phyloP scores from a whole-genome alignment of 2,888 invertebrate genomes.

The Drosophila leonis region DNA sequence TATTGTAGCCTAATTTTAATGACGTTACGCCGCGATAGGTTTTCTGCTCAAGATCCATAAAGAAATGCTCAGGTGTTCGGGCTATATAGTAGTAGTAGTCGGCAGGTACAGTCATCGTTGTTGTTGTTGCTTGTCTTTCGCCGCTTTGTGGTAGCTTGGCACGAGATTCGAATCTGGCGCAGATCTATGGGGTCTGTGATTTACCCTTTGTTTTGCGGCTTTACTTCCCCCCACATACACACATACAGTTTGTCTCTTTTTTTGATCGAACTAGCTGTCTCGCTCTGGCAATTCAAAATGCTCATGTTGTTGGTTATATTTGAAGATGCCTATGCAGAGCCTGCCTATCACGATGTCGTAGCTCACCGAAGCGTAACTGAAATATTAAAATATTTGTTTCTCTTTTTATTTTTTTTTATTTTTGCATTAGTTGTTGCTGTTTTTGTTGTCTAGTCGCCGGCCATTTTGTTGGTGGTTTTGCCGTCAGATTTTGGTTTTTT shows the following conservation, averaged over 20 bases:
- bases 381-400: slow-evolving; percentile 73
- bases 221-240: slow-evolving; percentile 20
- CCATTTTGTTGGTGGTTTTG: slow-evolving; percentile 77
- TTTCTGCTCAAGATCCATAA: slow-evolving; percentile 81
- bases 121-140: slow-evolving; percentile 27
- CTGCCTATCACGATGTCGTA: slow-evolving; percentile 80
- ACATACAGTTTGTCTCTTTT: slow-evolving; percentile 18
- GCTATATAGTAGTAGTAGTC: slow-evolving; percentile 17
- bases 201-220: slow-evolving; percentile 67
- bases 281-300: slow-evolving; percentile 45
- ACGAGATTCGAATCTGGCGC: slow-evolving; percentile 65
- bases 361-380: slow-evolving; percentile 82
- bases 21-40: slow-evolving; percentile 81
- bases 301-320: slow-evolving; percentile 46
- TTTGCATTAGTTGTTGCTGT: slow-evolving; percentile 29
- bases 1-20: slow-evolving; percentile 79
- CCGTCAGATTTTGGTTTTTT: slow-evolving; percentile 69
- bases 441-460: slow-evolving; percentile 48
- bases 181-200: slow-evolving; percentile 67
- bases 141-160: slow-evolving; percentile 69
- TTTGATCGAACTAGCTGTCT: slow-evolving; percentile 24
- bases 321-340: slow-evolving; percentile 73
- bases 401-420: slow-evolving; percentile 17
- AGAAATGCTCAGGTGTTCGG: slow-evolving; percentile 78
- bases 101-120: slow-evolving; percentile 51